A percentile compares a stretch with the other conserved stretches of the same genome.
These are phyloP conservation scores for Pachycephala philippinensis DNA, from an alignment of 2,113 vertebrate species.

Conservation along the genomic window DNA sequence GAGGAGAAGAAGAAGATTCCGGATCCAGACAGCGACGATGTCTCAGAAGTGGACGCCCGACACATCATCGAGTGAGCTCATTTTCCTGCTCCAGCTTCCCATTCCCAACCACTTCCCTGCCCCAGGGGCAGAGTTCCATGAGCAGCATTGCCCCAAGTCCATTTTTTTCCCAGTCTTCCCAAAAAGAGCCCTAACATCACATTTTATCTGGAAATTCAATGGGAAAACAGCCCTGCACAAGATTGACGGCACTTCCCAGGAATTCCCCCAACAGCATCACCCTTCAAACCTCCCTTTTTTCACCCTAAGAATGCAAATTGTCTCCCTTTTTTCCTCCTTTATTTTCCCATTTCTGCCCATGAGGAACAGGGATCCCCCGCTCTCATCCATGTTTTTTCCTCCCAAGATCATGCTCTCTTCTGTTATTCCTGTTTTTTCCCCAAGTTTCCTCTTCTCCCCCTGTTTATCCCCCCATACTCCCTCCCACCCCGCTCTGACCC, in stretches of 20 bases:
- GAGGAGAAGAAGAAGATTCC: slow-evolving; percentile 95
- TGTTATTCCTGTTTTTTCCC: too few relatives aligned
- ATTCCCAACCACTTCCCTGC: background rate
- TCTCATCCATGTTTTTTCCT: background rate
- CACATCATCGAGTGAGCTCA: slow-evolving; percentile 90
- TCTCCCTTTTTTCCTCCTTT: background rate
- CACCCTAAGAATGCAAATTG: background rate
- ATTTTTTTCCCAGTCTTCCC: background rate
- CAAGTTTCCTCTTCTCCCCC: background rate
- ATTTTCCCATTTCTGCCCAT: background rate
- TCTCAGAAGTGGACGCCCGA: slow-evolving; percentile 85
- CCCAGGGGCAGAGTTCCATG: fast-evolving
- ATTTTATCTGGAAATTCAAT: background rate
- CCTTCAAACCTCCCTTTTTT: too few relatives aligned
- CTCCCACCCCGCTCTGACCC: too few relatives aligned
- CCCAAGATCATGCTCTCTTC: background rate
- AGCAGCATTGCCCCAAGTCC: background rate
- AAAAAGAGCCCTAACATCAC: background rate
- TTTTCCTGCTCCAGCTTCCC: background rate
- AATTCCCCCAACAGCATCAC: background rate
- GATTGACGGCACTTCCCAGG: background rate
- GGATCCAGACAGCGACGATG: slow-evolving; percentile 89
- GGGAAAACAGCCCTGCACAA: background rate
- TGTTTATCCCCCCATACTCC: background rate
- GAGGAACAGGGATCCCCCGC: background rate